Conservation (phyloP, 2,888 invertebrate genomes). For the Brachylomia viminalis region DNA sequence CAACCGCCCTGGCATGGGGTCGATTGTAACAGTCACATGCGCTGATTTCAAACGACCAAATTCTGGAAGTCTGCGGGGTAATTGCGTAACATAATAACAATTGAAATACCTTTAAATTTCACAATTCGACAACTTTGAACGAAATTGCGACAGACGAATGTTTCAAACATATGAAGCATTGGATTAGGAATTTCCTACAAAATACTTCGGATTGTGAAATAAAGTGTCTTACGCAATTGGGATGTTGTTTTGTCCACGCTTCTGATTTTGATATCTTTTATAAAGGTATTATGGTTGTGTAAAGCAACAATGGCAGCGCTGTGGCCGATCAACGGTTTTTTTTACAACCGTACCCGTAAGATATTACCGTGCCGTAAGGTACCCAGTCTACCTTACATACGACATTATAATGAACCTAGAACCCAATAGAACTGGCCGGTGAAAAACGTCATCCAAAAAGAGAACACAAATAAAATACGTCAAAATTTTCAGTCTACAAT, state of each 20-base stretch:
- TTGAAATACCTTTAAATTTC: too few relatives aligned
- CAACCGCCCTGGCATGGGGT: too few relatives aligned
- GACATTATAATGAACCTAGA: background rate
- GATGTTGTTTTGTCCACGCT: background rate
- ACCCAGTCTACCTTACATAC: background rate
- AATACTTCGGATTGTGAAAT: background rate
- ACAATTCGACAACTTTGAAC: too few relatives aligned
- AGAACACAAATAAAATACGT: background rate
- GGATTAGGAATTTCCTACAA: background rate
- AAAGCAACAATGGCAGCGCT: background rate
- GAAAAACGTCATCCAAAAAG: background rate
- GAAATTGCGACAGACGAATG: too few relatives aligned
- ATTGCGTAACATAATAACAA: too few relatives aligned
- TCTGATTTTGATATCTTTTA: background rate
- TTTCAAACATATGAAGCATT: background rate
- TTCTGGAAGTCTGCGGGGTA: too few relatives aligned
- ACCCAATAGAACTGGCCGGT: background rate
- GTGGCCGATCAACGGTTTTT: background rate
- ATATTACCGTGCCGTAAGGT: too few relatives aligned
- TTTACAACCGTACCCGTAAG: too few relatives aligned
- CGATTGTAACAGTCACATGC: too few relatives aligned
- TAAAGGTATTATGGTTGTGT: background rate
- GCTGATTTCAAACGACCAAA: too few relatives aligned
- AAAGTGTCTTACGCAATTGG: background rate
- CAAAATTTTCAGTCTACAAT: constrained; percentile 1